Conservation (phyloP, 2,797 vertebrate species). For the Karalla daura region DNA sequence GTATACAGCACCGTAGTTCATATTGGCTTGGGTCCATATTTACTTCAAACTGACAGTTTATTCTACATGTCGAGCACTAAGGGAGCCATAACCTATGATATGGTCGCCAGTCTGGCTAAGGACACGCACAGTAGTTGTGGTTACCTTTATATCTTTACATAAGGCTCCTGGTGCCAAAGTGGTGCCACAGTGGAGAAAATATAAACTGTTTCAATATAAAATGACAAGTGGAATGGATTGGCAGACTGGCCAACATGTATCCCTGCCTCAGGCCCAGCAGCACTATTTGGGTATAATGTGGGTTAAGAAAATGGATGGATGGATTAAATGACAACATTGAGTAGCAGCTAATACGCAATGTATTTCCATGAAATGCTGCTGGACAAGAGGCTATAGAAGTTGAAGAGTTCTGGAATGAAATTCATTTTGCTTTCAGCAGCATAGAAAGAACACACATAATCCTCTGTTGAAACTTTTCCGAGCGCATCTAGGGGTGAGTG, state of each 20-base stretch:
- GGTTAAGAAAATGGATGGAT: too few species aligned
- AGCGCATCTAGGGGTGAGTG: conserved; percentile 32
- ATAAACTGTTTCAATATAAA: conserved; percentile 27
- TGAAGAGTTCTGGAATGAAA: conserved; percentile 34
- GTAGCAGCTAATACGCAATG: conserved; percentile 6
- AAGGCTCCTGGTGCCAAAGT: conserved; percentile 15
- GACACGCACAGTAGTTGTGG: background rate
- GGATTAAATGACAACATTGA: conserved; percentile 12
- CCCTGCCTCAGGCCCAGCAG: too few species aligned
- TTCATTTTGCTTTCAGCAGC: conserved; percentile 57
- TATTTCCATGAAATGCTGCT: conserved; percentile 33
- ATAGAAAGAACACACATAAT: conserved; percentile 52
- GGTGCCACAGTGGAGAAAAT: conserved; percentile 15
- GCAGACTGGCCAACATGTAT: too few species aligned
- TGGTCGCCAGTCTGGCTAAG: conserved; percentile 13
- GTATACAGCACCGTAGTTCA: conserved; percentile 46
- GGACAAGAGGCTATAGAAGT: conserved; percentile 22
- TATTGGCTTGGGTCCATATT: conserved; percentile 60
- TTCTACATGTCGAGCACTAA: conserved; percentile 8
- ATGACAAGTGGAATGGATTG: too few species aligned
- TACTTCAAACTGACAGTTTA: conserved; percentile 55
- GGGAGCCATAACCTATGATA: conserved; percentile 29
- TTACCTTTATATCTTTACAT: conserved; percentile 22
- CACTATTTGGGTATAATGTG: too few species aligned
- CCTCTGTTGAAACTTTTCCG: conserved; percentile 54